phyloP scores from a whole-genome alignment of 2,113 vertebrate species.

The Zosterops hypoxanthus region DNA sequence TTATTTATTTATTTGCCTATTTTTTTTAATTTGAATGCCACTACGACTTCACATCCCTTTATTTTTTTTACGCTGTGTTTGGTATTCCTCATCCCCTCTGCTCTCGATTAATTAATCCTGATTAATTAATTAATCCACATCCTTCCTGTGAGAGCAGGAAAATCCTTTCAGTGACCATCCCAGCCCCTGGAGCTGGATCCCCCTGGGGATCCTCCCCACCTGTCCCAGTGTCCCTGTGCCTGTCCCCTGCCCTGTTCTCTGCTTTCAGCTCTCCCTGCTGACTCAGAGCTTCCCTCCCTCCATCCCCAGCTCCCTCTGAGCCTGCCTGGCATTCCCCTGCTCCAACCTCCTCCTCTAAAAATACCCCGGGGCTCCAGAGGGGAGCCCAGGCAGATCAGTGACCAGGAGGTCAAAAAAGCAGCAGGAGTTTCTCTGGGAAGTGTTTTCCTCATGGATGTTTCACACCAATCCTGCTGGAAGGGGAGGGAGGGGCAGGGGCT shows the following conservation, averaged over 20 bases:
- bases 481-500: neutral
- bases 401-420: neutral
- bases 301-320: neutral
- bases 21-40: too few relatives aligned
- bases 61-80: too few relatives aligned
- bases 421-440: neutral
- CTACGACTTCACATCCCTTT: too few relatives aligned
- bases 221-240: neutral
- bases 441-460: neutral
- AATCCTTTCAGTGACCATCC: neutral
- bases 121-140: too few relatives aligned
- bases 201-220: neutral
- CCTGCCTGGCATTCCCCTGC: neutral
- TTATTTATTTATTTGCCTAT: too few relatives aligned
- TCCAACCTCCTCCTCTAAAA: neutral
- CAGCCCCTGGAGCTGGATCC: neutral
- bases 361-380: neutral
- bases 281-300: neutral
- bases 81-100: too few relatives aligned
- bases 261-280: neutral
- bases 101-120: too few relatives aligned
- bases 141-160: neutral
- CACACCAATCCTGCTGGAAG: neutral
- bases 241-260: neutral
- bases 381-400: neutral